A percentile compares a stretch with the other conserved stretches of the same genome.
Conservation (phyloP, 2,888 invertebrate genomes). For the Acleris holmiana region DNA sequence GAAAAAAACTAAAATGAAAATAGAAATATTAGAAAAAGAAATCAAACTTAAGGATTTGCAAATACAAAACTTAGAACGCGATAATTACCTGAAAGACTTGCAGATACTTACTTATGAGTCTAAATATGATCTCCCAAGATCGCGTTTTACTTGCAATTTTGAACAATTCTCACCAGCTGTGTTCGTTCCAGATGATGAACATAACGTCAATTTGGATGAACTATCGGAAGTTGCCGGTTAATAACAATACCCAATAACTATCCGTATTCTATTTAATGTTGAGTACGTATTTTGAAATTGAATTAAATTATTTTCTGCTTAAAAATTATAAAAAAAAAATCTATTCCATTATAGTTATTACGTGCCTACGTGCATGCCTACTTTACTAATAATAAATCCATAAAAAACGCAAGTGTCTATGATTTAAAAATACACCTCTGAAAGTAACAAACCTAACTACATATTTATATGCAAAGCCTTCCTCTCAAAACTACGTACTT, state of each 20-base stretch:
- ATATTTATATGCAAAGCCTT: neutral
- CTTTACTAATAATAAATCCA: too few relatives aligned
- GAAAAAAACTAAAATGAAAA: conserved; percentile 6
- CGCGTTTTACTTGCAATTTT: conserved; percentile 1
- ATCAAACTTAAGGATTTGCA: too few relatives aligned
- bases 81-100: conserved; percentile 10
- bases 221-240: neutral
- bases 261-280: conserved; percentile 8
- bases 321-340: too few relatives aligned
- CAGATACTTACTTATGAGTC: too few relatives aligned
- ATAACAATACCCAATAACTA: conserved; percentile 3
- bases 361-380: too few relatives aligned
- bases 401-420: too few relatives aligned
- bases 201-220: conserved; percentile 2
- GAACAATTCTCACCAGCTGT: conserved; percentile 1
- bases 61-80: too few relatives aligned
- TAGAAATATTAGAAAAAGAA: conserved; percentile 16
- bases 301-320: conserved; percentile 9
- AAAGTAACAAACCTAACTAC: conserved; percentile 9
- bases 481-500: too few relatives aligned
- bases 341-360: too few relatives aligned
- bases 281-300: neutral
- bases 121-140: conserved; percentile 1
- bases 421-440: conserved; percentile 1
- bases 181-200: conserved; percentile 5